Percentiles rank a stretch among this genome's conserved stretches.
These are phyloP conservation scores for Gallinago solitaria DNA, from an alignment of 2,797 vertebrate species.

Conservation along the genomic window DNA sequence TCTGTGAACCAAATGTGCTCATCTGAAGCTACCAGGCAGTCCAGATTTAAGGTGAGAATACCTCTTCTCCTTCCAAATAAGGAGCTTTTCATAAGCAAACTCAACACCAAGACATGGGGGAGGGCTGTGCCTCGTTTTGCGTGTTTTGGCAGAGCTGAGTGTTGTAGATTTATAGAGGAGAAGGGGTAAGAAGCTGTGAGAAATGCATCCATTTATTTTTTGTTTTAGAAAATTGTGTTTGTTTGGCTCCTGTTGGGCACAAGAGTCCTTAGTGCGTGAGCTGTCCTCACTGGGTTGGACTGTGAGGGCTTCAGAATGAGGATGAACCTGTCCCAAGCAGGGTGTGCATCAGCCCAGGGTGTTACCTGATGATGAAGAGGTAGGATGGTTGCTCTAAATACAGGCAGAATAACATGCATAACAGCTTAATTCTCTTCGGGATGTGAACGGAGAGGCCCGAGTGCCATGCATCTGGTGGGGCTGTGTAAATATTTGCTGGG, in stretches of 20 bases:
- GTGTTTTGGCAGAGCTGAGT: not conserved
- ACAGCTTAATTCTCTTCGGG: not conserved
- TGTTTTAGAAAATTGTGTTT: not conserved
- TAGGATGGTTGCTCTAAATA: not conserved
- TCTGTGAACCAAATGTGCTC: not conserved
- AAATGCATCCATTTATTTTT: not conserved
- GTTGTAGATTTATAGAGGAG: not conserved
- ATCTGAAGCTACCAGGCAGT: not conserved
- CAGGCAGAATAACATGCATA: not conserved
- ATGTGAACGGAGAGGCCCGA: not conserved
- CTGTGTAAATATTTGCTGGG: not conserved
- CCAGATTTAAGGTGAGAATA: not conserved
- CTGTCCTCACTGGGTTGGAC: not conserved
- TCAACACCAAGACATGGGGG: not conserved
- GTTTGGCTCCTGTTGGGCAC: not conserved
- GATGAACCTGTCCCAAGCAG: not conserved
- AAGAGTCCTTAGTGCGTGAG: not conserved
- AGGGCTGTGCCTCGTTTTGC: fast-evolving
- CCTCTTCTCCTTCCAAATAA: not conserved
- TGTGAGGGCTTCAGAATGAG: not conserved
- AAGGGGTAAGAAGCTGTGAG: not conserved
- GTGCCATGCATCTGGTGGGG: not conserved
- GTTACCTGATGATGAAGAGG: not conserved
- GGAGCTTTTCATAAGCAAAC: not conserved
- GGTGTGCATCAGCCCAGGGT: not conserved